phyloP scores from a whole-genome alignment of 1,140 invertebrate genomes.

The Pygmarrhopalites habei region DNA sequence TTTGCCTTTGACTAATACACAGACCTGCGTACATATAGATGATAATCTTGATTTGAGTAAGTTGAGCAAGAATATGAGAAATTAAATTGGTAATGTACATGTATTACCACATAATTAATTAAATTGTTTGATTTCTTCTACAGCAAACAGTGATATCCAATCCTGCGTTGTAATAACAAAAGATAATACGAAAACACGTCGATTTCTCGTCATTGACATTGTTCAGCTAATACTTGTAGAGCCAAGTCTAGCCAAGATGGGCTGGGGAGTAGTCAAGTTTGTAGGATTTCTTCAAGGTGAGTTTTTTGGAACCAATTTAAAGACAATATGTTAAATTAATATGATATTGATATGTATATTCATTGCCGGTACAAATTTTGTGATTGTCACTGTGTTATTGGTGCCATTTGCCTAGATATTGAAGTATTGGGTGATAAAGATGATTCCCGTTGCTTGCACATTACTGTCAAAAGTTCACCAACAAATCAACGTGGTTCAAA shows the following conservation, averaged over 20 bases:
- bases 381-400: no score
- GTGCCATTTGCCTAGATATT: no score
- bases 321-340: constrained; percentile 5
- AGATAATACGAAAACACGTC: constrained; percentile 77
- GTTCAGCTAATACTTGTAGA: constrained; percentile 94
- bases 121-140: constrained; percentile 34
- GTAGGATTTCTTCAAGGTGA: constrained; percentile 79
- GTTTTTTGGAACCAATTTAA: no score
- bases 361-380: no score
- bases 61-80: neutral
- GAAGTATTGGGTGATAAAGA: constrained; percentile 83
- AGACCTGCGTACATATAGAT: constrained; percentile 79
- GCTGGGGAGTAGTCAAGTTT: constrained; percentile 94
- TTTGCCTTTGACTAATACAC: constrained; percentile 85
- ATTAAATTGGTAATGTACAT: neutral
- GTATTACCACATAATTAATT: neutral
- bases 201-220: constrained; percentile 91
- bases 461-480: constrained; percentile 83
- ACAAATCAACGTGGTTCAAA: constrained; percentile 51
- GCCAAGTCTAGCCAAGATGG: constrained; percentile 82
- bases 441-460: constrained; percentile 88
- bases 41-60: constrained; percentile 90
- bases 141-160: constrained; percentile 95
- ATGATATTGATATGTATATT: no score
- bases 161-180: constrained; percentile 86